phyloP scores from a whole-genome alignment of 2,113 vertebrate species.

The Oreochromis tanganicae region DNA sequence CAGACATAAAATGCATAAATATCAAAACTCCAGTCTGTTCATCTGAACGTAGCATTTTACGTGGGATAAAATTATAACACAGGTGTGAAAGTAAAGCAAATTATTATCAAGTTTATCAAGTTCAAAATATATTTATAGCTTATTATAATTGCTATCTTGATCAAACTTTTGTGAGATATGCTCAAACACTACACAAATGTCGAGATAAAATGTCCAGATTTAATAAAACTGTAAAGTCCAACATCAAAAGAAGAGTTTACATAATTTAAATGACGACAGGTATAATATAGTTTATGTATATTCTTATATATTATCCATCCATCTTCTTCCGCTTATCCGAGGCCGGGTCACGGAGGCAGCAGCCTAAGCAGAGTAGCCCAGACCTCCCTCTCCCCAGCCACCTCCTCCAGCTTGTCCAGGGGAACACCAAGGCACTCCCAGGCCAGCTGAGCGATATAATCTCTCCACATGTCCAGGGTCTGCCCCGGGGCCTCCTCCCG shows the following conservation, averaged over 20 bases:
- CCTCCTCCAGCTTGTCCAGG: not conserved
- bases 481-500: not conserved
- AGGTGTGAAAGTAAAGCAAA: not conserved
- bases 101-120: not conserved
- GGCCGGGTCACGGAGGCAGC: not conserved
- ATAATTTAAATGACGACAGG: not conserved
- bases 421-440: accelerated
- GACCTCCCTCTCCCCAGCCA: not conserved
- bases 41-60: not conserved
- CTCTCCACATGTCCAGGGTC: not conserved
- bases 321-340: not conserved
- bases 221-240: not conserved
- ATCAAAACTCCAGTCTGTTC: not conserved
- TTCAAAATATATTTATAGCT: not conserved
- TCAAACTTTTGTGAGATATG: not conserved
- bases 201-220: not conserved
- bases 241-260: not conserved
- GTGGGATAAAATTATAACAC: not conserved
- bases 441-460: not conserved
- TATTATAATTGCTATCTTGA: not conserved
- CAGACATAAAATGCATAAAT: not conserved
- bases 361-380: not conserved
- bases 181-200: not conserved
- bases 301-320: not conserved
- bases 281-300: not conserved